These are phyloP conservation scores for Suillia variegata DNA, from an alignment of 2,888 invertebrate species.

Conservation along the genomic window DNA sequence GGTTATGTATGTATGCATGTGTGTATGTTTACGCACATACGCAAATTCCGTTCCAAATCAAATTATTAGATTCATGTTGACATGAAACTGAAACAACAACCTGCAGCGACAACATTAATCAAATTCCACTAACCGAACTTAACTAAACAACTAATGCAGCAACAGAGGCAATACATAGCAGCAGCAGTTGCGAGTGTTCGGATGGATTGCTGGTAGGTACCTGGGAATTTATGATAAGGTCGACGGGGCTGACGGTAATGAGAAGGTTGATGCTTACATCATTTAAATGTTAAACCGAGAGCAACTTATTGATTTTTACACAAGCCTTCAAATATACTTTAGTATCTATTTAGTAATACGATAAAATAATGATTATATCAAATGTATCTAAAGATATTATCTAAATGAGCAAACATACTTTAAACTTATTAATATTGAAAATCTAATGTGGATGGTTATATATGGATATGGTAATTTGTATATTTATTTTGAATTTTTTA, in stretches of 20 bases:
- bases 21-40: background rate
- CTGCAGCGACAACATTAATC: conserved; percentile 13
- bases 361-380: no score
- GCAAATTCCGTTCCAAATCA: background rate
- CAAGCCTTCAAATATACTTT: no score
- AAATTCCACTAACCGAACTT: conserved; percentile 11
- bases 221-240: background rate
- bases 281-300: no score
- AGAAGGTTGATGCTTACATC: no score
- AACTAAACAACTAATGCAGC: background rate
- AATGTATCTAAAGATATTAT: no score
- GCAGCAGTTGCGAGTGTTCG: background rate
- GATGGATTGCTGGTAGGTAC: background rate
- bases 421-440: no score
- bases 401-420: no score
- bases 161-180: no score
- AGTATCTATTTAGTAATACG: no score
- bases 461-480: no score
- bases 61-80: background rate
- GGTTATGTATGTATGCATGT: background rate
- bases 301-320: background rate
- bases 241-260: background rate
- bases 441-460: no score
- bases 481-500: no score
- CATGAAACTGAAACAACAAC: conserved; percentile 3